Evolutionary conservation across 2,888 invertebrate species (phyloP).

Genomic region (Kryphioiulus occultus): DNA sequence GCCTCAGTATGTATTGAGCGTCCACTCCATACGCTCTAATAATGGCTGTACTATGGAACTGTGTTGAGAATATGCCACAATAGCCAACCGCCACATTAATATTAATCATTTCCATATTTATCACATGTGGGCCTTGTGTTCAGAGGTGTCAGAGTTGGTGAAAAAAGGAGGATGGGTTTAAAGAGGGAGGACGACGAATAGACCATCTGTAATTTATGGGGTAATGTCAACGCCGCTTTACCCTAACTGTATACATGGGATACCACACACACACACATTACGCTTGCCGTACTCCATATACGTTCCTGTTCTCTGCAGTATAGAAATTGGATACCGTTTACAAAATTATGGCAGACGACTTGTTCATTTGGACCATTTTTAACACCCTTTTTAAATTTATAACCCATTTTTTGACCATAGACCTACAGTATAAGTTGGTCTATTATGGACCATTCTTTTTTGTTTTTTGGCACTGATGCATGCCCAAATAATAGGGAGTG

Average conservation of each 20-base stretch:
- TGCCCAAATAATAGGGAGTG: too few species aligned
- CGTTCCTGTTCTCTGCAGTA: neutral
- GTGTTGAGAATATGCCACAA: neutral
- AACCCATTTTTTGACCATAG: too few species aligned
- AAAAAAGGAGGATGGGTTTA: slow-evolving; percentile 22
- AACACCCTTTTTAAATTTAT: too few species aligned
- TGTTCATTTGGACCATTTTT: too few species aligned
- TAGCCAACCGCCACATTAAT: slow-evolving; percentile 41
- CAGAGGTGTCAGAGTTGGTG: neutral
- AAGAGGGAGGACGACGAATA: neutral
- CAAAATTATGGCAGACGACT: too few species aligned
- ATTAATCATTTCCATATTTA: slow-evolving; percentile 49
- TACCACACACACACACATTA: neutral
- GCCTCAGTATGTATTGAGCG: neutral
- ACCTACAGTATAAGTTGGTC: too few species aligned
- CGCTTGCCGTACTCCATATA: neutral
- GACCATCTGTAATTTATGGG: slow-evolving; percentile 44
- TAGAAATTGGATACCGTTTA: too few species aligned
- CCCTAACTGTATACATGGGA: neutral
- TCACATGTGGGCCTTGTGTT: neutral
- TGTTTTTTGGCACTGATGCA: too few species aligned
- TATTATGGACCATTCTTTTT: too few species aligned
- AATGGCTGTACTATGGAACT: neutral
- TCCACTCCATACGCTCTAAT: neutral
- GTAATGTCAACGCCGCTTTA: neutral